Evolutionary conservation across 2,113 vertebrate species (phyloP).

Genomic region (Neodontobutis hainanensis): DNA sequence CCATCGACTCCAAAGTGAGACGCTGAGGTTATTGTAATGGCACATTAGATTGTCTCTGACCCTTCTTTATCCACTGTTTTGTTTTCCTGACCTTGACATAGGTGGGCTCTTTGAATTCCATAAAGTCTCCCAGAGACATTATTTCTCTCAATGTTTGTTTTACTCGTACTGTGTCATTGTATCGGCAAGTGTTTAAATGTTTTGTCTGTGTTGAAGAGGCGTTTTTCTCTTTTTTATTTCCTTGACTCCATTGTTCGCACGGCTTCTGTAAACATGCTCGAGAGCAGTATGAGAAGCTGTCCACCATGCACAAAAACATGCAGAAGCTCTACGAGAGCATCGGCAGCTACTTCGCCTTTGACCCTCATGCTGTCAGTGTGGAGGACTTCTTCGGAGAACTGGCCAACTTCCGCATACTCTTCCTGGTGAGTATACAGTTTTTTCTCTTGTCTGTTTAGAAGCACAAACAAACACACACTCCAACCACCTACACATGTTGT

Average conservation of each 20-base stretch:
- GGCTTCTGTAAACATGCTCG: slow-evolving; percentile 89
- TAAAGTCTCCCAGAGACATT: slow-evolving; percentile 23
- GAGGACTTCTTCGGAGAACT: slow-evolving; percentile 97
- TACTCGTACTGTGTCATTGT: slow-evolving; percentile 2
- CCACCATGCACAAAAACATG: slow-evolving; percentile 97
- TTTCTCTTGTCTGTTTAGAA: background rate
- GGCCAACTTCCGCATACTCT: slow-evolving; percentile 88
- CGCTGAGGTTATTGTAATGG: slow-evolving; percentile 70
- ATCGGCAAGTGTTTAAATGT: slow-evolving; percentile 5
- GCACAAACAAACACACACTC: background rate
- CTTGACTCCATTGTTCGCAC: slow-evolving; percentile 84
- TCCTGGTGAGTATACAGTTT: slow-evolving; percentile 86
- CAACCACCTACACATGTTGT: background rate
- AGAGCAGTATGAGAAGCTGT: slow-evolving; percentile 94
- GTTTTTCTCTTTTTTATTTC: slow-evolving; percentile 48
- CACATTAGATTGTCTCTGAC: slow-evolving; percentile 54
- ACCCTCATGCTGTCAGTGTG: slow-evolving; percentile 85
- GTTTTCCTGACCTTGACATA: slow-evolving; percentile 60
- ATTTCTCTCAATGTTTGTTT: slow-evolving; percentile 1
- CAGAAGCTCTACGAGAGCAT: slow-evolving; percentile 90
- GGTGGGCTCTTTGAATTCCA: slow-evolving; percentile 25
- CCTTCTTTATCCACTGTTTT: slow-evolving; percentile 46
- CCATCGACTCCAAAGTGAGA: slow-evolving; percentile 66
- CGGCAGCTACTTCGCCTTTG: slow-evolving; percentile 91
- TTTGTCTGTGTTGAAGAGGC: background rate